Evolutionary conservation across 1,140 invertebrate genomes (phyloP).

Genomic region (Drosophila erecta): DNA sequence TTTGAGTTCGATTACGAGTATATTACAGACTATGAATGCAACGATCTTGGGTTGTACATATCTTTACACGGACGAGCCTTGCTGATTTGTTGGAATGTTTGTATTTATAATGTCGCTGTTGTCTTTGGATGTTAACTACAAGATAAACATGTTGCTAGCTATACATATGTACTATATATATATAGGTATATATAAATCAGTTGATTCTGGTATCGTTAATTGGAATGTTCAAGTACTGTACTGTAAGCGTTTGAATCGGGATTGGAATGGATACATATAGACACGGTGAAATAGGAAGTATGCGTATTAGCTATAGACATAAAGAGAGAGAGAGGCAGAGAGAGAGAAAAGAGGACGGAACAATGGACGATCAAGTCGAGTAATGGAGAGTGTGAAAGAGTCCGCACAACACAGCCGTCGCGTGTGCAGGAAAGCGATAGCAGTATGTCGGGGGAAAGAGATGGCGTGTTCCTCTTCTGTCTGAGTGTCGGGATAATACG

Average conservation of each 20-base stretch:
- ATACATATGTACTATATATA: conserved; percentile 71
- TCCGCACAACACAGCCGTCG: conserved; percentile 16
- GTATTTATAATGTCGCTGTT: conserved; percentile 46
- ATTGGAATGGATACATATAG: conserved; percentile 35
- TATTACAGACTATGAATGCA: conserved; percentile 31
- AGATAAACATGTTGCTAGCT: conserved; percentile 83
- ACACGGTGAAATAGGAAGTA: conserved; percentile 24
- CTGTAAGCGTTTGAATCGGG: conserved; percentile 67
- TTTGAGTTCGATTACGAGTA: not conserved
- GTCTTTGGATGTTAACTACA: conserved; percentile 61
- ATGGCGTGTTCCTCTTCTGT: conserved; percentile 29
- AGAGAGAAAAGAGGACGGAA: conserved; percentile 35
- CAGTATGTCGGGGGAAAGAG: conserved; percentile 29
- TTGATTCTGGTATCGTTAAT: conserved; percentile 34
- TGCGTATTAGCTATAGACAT: conserved; percentile 27
- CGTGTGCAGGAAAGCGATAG: conserved; percentile 40
- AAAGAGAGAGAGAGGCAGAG: conserved; percentile 25
- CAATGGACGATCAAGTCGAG: conserved; percentile 26
- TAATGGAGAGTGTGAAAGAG: conserved; percentile 18
- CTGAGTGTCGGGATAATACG: conserved; percentile 38
- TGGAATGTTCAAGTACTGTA: conserved; percentile 65
- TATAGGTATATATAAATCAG: conserved; percentile 59
- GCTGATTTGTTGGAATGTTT: conserved; percentile 36
- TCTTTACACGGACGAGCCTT: conserved; percentile 52
- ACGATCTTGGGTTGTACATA: conserved; percentile 14